phyloP scores from a whole-genome alignment of 1,140 invertebrate genomes.

The Conus betulinus region DNA sequence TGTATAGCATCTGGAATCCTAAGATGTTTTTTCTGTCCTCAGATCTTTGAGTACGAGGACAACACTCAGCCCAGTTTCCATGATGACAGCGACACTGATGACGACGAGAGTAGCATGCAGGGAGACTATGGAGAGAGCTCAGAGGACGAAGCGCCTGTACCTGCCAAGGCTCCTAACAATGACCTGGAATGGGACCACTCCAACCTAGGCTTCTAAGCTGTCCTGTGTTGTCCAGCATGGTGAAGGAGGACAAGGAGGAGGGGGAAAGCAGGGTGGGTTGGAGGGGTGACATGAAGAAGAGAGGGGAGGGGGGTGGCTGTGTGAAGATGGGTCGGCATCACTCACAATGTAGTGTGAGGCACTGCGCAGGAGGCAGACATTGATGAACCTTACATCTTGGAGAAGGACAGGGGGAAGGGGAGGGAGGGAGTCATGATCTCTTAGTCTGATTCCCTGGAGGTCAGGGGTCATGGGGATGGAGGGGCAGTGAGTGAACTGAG shows the following conservation, averaged over 20 bases:
- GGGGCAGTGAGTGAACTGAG: too few relatives aligned
- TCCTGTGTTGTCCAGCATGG: background rate
- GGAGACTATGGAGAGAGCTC: conserved; percentile 80
- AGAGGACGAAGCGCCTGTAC: conserved; percentile 78
- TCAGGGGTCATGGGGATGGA: too few relatives aligned
- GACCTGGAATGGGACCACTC: conserved; percentile 84
- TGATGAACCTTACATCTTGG: too few relatives aligned
- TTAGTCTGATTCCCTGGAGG: too few relatives aligned
- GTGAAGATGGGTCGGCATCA: background rate
- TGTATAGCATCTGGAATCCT: too few relatives aligned
- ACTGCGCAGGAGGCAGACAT: too few relatives aligned
- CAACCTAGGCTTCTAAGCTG: conserved; percentile 68
- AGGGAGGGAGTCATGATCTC: too few relatives aligned
- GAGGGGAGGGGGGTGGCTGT: background rate
- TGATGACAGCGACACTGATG: conserved; percentile 72
- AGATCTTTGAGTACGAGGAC: conserved; percentile 75
- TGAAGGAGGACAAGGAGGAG: background rate
- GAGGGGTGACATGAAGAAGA: background rate
- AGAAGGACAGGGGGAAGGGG: too few relatives aligned
- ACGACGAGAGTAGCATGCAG: conserved; percentile 75
- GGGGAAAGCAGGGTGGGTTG: background rate
- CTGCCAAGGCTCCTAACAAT: conserved; percentile 76
- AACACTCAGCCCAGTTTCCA: conserved; percentile 65
- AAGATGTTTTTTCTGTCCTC: conserved; percentile 44
- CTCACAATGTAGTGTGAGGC: too few relatives aligned